A percentile compares a stretch with the other conserved stretches of the same genome.
phyloP scores from a whole-genome alignment of 2,888 invertebrate genomes.

The Aromia moschata region DNA sequence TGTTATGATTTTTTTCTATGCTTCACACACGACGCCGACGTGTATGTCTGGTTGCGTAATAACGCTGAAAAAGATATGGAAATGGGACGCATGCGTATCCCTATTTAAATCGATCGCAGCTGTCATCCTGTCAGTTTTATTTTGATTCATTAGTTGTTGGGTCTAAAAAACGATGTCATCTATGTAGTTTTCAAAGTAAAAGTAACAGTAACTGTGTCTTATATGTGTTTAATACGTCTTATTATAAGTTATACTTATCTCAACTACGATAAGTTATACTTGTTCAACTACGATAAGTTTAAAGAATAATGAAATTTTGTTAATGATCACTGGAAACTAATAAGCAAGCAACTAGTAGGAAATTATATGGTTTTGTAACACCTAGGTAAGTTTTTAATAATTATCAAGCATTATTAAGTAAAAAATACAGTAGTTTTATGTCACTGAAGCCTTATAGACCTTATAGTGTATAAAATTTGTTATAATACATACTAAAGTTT shows the following conservation, averaged over 20 bases:
- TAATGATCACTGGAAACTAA: too few species aligned
- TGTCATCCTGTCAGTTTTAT: constrained; percentile 33
- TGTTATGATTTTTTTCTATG: too few species aligned
- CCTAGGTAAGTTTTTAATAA: too few species aligned
- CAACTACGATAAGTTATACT: not conserved
- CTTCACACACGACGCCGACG: too few species aligned
- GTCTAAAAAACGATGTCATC: constrained; percentile 7
- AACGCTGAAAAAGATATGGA: not conserved
- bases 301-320: not conserved
- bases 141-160: constrained; percentile 26
- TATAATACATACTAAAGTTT: too few species aligned
- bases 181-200: not conserved
- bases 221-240: not conserved
- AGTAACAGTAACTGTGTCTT: not conserved
- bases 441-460: too few species aligned
- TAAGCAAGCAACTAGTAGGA: too few species aligned
- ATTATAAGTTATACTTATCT: not conserved
- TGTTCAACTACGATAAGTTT: not conserved
- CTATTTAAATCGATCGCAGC: constrained; percentile 27
- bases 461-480: too few species aligned
- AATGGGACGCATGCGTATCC: constrained; percentile 13
- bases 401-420: too few species aligned
- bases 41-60: too few species aligned
- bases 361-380: too few species aligned
- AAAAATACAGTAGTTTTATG: too few species aligned